Percentiles rank a stretch among this genome's conserved stretches.
These are phyloP conservation scores for Dysidea cf. avara DNA, from an alignment of 37 sponge, comb jelly and placozoan genomes.

Conservation along the genomic window DNA sequence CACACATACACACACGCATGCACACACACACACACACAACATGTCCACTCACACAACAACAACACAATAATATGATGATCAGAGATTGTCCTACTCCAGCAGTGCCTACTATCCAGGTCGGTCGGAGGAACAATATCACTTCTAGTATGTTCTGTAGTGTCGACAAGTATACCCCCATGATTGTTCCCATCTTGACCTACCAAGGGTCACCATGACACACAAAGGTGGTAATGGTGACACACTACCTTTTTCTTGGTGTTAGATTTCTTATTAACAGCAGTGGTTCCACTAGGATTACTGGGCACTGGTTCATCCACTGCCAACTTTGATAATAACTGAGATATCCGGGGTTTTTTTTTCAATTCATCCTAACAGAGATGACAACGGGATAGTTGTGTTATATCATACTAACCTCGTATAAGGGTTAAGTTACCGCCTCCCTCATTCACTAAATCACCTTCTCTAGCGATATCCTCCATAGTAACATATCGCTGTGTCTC, in stretches of 20 bases:
- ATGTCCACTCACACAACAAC: constrained; percentile 61
- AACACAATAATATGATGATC: constrained; percentile 81
- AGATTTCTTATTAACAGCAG: constrained; percentile 6
- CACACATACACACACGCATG: too few species aligned
- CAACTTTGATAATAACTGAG: constrained; percentile 46
- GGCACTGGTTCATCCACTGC: constrained; percentile 59
- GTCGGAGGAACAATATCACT: constrained; percentile 94
- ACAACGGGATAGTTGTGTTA: background rate
- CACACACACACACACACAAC: background rate
- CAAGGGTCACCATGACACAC: background rate
- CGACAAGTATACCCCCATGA: constrained; percentile 98
- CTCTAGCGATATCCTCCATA: too few species aligned
- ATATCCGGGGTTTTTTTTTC: constrained; percentile 57
- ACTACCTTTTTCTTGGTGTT: constrained; percentile 60
- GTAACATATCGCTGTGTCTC: too few species aligned
- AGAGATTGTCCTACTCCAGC: constrained; percentile 91
- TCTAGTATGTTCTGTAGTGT: constrained; percentile 98
- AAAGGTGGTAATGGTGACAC: background rate
- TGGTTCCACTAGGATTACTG: constrained; percentile 39
- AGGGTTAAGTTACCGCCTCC: constrained; percentile 52
- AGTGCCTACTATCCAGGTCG: constrained; percentile 94
- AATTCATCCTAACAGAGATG: constrained; percentile 61
- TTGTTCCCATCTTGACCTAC: constrained; percentile 85
- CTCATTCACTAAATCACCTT: too few species aligned
- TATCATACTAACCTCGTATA: constrained; percentile 53